Percentiles rank a stretch among this genome's conserved stretches.
These are phyloP conservation scores for Hystrix brachyura DNA, from an alignment of 2,113 vertebrate species.

Conservation along the genomic window DNA sequence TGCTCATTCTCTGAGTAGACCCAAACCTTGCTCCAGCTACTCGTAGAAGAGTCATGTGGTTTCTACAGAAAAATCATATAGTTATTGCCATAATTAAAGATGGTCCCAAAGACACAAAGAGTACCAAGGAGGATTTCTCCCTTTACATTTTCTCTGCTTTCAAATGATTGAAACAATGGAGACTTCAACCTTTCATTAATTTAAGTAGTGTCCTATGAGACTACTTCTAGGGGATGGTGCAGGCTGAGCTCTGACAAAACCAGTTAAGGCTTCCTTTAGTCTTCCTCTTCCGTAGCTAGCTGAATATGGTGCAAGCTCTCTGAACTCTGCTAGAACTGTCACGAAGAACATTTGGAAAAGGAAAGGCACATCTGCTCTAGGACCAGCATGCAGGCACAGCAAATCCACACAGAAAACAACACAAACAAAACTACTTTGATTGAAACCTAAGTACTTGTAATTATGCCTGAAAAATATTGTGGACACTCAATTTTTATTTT, in stretches of 20 bases:
- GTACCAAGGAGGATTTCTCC: not conserved
- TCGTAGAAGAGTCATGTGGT: not conserved
- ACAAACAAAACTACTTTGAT: not conserved
- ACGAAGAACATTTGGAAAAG: not conserved
- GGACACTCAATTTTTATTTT: constrained; percentile 27
- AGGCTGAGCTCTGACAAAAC: not conserved
- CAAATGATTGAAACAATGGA: not conserved
- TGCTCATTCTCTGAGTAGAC: not conserved
- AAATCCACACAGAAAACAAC: not conserved
- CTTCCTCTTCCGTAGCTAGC: not conserved
- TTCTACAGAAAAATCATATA: not conserved
- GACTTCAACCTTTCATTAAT: not conserved
- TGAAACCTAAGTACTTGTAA: not conserved
- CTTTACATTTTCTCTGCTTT: not conserved
- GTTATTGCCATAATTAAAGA: not conserved
- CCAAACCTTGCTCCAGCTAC: not conserved
- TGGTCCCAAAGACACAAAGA: not conserved
- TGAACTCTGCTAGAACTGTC: not conserved
- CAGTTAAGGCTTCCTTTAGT: not conserved
- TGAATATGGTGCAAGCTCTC: not conserved
- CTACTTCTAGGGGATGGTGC: not conserved
- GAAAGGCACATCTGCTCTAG: not conserved
- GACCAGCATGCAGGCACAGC: not conserved
- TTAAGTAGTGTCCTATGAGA: not conserved
- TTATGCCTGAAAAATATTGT: constrained; percentile 24